Evolutionary conservation across 1,140 invertebrate genomes (phyloP).

Genomic region (Philopotamus ludificatus): DNA sequence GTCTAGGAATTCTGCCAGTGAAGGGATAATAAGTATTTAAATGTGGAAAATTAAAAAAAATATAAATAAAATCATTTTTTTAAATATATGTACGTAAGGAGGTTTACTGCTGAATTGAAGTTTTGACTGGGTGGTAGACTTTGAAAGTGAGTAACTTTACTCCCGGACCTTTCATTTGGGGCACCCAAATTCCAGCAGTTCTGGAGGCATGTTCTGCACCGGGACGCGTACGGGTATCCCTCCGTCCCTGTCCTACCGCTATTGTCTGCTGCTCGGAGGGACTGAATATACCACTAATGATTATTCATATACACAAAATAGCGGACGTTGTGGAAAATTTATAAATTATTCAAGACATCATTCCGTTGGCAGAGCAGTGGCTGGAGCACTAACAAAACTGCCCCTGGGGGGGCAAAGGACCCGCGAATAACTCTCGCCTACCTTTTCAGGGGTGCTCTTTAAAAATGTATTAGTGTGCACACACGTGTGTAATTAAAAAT

Average conservation of each 20-base stretch:
- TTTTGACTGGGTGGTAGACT: neutral
- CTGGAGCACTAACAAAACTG: neutral
- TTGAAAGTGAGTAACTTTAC: neutral
- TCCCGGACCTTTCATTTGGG: neutral
- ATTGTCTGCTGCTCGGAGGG: constrained; percentile 4
- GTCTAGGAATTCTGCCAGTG: no score
- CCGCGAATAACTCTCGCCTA: no score
- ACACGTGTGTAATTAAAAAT: no score
- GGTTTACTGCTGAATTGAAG: neutral
- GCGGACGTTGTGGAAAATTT: constrained; percentile 31
- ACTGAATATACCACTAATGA: constrained; percentile 36
- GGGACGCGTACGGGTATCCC: neutral
- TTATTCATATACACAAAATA: constrained; percentile 41
- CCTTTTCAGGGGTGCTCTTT: no score
- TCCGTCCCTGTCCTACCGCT: neutral
- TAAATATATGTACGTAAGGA: no score
- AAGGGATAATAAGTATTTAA: no score
- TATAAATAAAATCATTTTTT: no score
- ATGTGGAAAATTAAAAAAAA: no score
- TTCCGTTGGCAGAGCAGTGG: constrained; percentile 11
- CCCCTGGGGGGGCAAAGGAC: neutral
- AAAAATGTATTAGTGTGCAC: neutral
- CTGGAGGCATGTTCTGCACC: neutral
- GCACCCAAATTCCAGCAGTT: neutral
- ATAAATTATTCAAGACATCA: constrained; percentile 38